Percentiles rank a stretch among this genome's conserved stretches.
Conservation (phyloP, 1,140 invertebrate genomes). For the Bombus impatiens region DNA sequence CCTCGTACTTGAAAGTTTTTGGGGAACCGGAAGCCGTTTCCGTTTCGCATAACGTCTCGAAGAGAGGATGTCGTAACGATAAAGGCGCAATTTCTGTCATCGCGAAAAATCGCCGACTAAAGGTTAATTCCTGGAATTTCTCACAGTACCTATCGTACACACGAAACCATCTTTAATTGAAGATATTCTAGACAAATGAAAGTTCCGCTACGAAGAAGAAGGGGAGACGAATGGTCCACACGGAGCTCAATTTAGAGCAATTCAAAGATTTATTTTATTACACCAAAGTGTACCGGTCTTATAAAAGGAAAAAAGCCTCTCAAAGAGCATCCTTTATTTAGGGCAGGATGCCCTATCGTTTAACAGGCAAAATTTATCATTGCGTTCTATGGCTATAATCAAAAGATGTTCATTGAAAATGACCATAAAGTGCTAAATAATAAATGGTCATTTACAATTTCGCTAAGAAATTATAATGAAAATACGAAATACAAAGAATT, state of each 20-base stretch:
- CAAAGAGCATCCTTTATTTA: background rate
- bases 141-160: constrained; percentile 3
- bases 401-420: too few species aligned
- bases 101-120: constrained; percentile 12
- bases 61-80: constrained; percentile 47
- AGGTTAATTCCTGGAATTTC: constrained; percentile 32
- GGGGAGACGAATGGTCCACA: background rate
- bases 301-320: background rate
- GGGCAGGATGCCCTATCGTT: too few species aligned
- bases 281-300: too few species aligned
- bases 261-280: background rate
- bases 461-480: too few species aligned
- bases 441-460: too few species aligned
- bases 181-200: background rate
- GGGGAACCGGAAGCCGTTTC: constrained; percentile 52
- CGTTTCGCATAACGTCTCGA: constrained; percentile 23
- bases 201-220: background rate
- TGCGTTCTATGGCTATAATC: too few species aligned
- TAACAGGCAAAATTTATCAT: too few species aligned
- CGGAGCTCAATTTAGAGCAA: background rate
- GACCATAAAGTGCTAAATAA: too few species aligned
- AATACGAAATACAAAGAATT: too few species aligned
- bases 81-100: constrained; percentile 5
- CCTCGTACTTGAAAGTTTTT: constrained; percentile 27
- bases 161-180: background rate